These are phyloP conservation scores for Balearica regulorum DNA, from an alignment of 2,797 vertebrate species.

Conservation along the genomic window DNA sequence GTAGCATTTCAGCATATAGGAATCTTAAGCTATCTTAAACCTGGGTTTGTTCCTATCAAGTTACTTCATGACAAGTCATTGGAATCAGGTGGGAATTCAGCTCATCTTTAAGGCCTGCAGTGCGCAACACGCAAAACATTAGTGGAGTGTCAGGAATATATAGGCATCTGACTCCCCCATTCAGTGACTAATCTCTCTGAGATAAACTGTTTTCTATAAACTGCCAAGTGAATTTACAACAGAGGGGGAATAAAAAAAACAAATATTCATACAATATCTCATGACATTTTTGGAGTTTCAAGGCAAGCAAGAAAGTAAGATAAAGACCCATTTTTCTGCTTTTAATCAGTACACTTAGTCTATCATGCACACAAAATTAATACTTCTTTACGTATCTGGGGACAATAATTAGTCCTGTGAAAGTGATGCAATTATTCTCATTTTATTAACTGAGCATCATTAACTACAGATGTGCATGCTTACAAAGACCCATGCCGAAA, in stretches of 20 bases:
- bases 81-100: background rate
- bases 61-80: background rate
- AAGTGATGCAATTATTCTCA: background rate
- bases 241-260: background rate
- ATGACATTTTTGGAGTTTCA: background rate
- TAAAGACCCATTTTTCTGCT: background rate
- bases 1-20: background rate
- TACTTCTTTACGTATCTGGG: background rate
- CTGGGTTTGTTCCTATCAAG: background rate
- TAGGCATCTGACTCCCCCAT: rapidly evolving
- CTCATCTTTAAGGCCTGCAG: background rate
- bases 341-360: background rate
- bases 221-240: background rate
- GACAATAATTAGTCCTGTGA: background rate
- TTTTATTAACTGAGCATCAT: background rate
- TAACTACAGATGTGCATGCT: background rate
- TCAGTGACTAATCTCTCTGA: background rate
- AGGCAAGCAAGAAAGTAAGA: background rate
- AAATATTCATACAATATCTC: background rate
- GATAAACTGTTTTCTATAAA: background rate
- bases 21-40: background rate
- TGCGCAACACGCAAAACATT: background rate
- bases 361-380: background rate
- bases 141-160: background rate
- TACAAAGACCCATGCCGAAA: background rate